A percentile compares a stretch with the other conserved stretches of the same genome.
These are phyloP conservation scores for Zygothrica quintamaculata DNA, from an alignment of 2,888 invertebrate genomes.

Conservation along the genomic window DNA sequence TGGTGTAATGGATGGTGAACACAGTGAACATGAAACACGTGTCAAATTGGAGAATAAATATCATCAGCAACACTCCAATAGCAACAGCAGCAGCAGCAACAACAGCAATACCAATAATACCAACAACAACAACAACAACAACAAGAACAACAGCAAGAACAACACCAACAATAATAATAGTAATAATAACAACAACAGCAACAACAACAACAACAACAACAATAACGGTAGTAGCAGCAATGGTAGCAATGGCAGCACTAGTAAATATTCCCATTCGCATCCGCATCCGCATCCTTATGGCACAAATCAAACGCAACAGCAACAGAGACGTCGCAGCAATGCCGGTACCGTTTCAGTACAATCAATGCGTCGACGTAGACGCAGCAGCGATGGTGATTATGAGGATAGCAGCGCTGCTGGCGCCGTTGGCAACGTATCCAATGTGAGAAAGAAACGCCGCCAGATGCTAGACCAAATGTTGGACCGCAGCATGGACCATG, in stretches of 20 bases:
- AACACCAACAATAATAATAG: no score
- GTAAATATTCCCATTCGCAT: slow-evolving; percentile 15
- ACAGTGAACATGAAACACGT: neutral
- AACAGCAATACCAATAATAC: neutral
- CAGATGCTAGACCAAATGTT: slow-evolving; percentile 25
- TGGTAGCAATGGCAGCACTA: neutral
- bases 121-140: slow-evolving; percentile 1
- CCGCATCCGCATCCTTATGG: slow-evolving; percentile 33
- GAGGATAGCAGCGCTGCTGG: slow-evolving; percentile 11
- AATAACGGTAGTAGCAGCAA: slow-evolving; percentile 1
- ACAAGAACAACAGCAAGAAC: no score
- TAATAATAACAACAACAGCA: slow-evolving; percentile 8
- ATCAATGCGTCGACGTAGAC: slow-evolving; percentile 18
- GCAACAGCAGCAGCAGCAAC: slow-evolving; percentile 3
- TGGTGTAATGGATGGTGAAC: slow-evolving; percentile 12
- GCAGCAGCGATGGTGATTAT: slow-evolving; percentile 21
- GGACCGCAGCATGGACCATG: slow-evolving; percentile 9
- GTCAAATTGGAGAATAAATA: slow-evolving; percentile 41
- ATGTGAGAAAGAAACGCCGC: slow-evolving; percentile 36
- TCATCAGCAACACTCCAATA: slow-evolving; percentile 19
- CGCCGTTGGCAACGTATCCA: neutral
- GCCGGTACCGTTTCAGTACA: slow-evolving; percentile 6
- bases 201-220: slow-evolving; percentile 1
- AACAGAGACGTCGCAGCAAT: slow-evolving; percentile 20
- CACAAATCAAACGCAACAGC: slow-evolving; percentile 13